Evolutionary conservation across 2,797 vertebrate species (phyloP).

Genomic region (Aphelocoma californica): DNA sequence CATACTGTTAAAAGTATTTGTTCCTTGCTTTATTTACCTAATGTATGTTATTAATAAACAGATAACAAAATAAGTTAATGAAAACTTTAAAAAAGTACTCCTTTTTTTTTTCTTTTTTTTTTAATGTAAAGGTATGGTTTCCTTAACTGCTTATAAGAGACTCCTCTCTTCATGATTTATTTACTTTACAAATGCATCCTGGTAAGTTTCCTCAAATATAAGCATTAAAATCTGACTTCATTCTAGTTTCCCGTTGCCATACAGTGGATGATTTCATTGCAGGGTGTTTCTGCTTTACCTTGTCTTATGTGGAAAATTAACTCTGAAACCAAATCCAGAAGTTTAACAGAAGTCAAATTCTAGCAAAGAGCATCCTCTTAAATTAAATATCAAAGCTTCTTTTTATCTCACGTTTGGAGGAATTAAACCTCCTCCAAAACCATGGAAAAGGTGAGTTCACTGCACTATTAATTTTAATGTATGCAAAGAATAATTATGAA

Average conservation of each 20-base stretch:
- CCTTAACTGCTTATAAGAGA: not conserved
- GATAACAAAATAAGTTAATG: not conserved
- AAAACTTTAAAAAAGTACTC: not conserved
- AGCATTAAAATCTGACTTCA: not conserved
- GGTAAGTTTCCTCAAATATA: not conserved
- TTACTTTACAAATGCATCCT: not conserved
- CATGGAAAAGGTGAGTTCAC: not conserved
- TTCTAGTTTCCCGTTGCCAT: not conserved
- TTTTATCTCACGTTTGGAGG: not conserved
- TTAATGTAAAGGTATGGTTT: not conserved
- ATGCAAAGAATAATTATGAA: slow-evolving; percentile 14
- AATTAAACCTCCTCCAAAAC: not conserved
- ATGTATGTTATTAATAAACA: not conserved
- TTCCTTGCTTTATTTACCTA: not conserved
- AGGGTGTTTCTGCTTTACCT: not conserved
- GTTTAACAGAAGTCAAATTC: not conserved
- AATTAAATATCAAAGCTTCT: not conserved
- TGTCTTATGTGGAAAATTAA: not conserved
- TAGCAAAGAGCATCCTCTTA: not conserved
- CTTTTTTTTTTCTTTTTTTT: not conserved
- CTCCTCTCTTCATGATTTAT: not conserved
- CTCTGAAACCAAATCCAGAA: not conserved
- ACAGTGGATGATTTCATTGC: not conserved
- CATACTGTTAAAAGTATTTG: not conserved
- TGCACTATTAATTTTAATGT: not conserved